Conservation (phyloP, 2,888 invertebrate species). For the Perdita meconis region DNA sequence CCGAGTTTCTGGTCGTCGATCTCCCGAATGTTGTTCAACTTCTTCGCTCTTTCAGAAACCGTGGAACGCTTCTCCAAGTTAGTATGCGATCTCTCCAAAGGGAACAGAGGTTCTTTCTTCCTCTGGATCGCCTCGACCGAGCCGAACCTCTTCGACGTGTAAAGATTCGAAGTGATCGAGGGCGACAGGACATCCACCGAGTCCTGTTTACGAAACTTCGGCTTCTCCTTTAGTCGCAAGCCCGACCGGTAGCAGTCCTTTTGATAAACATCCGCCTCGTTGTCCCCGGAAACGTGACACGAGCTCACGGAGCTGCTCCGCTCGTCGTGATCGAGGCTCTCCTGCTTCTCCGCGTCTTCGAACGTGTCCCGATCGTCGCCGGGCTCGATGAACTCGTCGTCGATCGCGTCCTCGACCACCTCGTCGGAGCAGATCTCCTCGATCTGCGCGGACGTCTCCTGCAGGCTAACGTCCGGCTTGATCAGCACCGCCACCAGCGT, state of each 20-base stretch:
- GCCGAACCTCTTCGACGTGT: constrained; percentile 71
- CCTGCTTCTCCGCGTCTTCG: constrained; percentile 44
- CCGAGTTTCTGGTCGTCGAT: constrained; percentile 67
- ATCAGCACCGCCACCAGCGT: constrained; percentile 79
- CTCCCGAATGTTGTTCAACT: constrained; percentile 75
- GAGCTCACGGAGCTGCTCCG: constrained; percentile 51
- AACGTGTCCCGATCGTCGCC: constrained; percentile 34
- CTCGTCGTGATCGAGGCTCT: constrained; percentile 47
- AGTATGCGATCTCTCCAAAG: constrained; percentile 71
- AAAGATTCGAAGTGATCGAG: constrained; percentile 57
- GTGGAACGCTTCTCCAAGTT: constrained; percentile 68
- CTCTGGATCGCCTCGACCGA: constrained; percentile 72
- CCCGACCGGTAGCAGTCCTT: background rate
- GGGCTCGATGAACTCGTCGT: constrained; percentile 62
- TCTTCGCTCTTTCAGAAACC: constrained; percentile 65
- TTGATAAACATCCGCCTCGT: constrained; percentile 30
- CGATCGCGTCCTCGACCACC: constrained; percentile 69
- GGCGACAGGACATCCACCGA: constrained; percentile 66
- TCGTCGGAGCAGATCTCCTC: constrained; percentile 76
- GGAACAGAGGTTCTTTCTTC: constrained; percentile 61
- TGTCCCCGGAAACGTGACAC: constrained; percentile 45
- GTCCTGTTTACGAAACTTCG: constrained; percentile 72
- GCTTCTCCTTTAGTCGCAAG: constrained; percentile 39
- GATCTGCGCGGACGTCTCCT: constrained; percentile 69
- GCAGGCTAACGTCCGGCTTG: constrained; percentile 74